Evolutionary conservation across 1,140 invertebrate genomes (phyloP), one percentile per base, ranked within the genome.

Genomic region (Drosophila repleta): DNA sequence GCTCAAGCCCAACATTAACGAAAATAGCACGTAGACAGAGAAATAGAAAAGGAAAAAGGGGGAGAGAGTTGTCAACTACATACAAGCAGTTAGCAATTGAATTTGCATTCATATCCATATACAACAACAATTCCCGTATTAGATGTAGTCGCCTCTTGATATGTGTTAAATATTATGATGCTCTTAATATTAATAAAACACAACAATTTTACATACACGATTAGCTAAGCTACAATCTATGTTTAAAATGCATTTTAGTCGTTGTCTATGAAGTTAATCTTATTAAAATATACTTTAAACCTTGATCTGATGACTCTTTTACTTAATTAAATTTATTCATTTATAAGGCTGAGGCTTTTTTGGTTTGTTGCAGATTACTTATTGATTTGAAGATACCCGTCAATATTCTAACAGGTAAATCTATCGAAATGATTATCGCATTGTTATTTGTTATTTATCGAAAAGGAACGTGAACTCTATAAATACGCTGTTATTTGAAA

Each of bases 161-260:
- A 41, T 76, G 74, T 74, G 64, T 60, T 81, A 61, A 72, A 60
- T 62, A 65, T 63, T 74, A 78, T 75, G 80, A 83, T 68, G 79
- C 80, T 83, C 80, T 84, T 84, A 79, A 79, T 79, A 79, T 79
- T 83, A 84, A 73, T 71, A 46, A 48, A 76, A 61, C 55, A 46
- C 78, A 84, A 76, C 53, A 72, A 76, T 76, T 65, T 84, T 63
- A 85, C 35, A 51, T 56, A 63, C 49, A 62, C 35, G 55, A 63
- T 67, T 85, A 81, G 78, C 74, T 87, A 87, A 85, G 77, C 67
- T 85, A 75, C 68, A 74, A 74, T 66, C 58, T 79, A 68, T 84
- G 70, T 72, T 71, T 81, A 81, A 85, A 66, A 73, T 79, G 77
- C 77, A 85, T 87, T 81, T 75, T 85, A 85, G 82, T 87, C 83